Evolutionary conservation across 2,797 vertebrate species (phyloP), one percentile per base, ranked within the genome.

Genomic region (Oreochromis mossambicus): DNA sequence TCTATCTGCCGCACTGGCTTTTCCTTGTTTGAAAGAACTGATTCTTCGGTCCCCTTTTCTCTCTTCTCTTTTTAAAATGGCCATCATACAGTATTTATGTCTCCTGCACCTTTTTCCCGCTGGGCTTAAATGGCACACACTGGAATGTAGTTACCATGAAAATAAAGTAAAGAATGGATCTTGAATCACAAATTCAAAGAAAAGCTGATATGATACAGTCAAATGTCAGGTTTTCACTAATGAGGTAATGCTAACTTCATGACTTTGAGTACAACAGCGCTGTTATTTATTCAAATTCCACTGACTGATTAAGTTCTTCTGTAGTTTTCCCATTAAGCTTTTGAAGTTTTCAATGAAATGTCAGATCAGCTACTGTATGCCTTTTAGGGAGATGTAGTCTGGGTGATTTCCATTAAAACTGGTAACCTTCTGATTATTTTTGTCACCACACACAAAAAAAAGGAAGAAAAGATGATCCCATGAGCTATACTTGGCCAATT

Each of bases 121-220:
- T 81, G 78, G 43, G 73, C 55, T 75, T 14, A 63, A 83, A 86
- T 58, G 56, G 46, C 63, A 87, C 9, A 21, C 61, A 32, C 24
- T 8, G 24, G 29, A 41, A 78, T 73, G 50, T 2, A 43, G 29
- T 76, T 63, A 46, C 41, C 41, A 21, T 78, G 24, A 63, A 54
- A 79, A 77, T 12, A 5, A 76, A 77, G 50, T 43, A 77, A 79
- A 86, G 58, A 17, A 63, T 52, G 6, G 3, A 2, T 66, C 79
- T 17, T 1, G 12, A 78, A 55, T 14, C 1, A 26, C 0, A 1
- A 24, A 55, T 41, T 46, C 38, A 63, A 15, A 32, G 43, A 21
- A 6, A 83, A 68, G 73, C 50, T 73, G 61, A 41, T 51, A 12
- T 3, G 21, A 9, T 3, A 36, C 19, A 19, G 15, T 56, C 8